Conservation (phyloP, 1,140 invertebrate genomes). For the Drosophila pruinosa region DNA sequence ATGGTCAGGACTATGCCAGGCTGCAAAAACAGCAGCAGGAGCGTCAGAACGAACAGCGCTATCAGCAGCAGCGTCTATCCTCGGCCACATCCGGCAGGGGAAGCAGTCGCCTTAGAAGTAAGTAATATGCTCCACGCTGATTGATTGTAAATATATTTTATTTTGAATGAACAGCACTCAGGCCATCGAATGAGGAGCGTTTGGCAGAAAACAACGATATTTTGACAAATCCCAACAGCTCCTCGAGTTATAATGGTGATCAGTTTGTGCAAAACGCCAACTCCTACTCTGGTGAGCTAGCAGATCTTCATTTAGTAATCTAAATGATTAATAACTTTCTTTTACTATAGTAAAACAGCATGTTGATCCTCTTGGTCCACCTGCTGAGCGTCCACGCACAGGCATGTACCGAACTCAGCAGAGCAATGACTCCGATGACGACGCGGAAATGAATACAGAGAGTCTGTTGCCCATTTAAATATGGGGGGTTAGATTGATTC, state of each 20-base stretch:
- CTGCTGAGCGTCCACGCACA: conserved; percentile 90
- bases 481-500: too few species aligned
- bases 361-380: conserved; percentile 89
- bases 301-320: background rate
- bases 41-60: conserved; percentile 87
- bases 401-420: conserved; percentile 85
- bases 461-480: conserved; percentile 89
- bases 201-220: conserved; percentile 46
- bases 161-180: conserved; percentile 5
- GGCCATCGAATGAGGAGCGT: conserved; percentile 57
- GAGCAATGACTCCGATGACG: conserved; percentile 91
- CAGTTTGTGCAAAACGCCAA: conserved; percentile 35
- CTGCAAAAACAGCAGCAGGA: conserved; percentile 85
- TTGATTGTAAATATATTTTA: background rate
- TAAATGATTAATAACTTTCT: background rate
- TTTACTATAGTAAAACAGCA: conserved; percentile 82
- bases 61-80: conserved; percentile 85
- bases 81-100: conserved; percentile 83
- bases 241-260: conserved; percentile 27
- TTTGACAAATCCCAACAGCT: conserved; percentile 5
- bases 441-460: conserved; percentile 90
- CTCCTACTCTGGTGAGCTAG: conserved; percentile 26
- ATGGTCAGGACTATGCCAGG: conserved; percentile 91
- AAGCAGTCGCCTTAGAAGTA: conserved; percentile 79
- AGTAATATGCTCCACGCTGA: background rate